A percentile compares a stretch with the other conserved stretches of the same genome.
phyloP scores from a whole-genome alignment of 92 coral and sea anemone species.

The Umimayanthus chanpuru region DNA sequence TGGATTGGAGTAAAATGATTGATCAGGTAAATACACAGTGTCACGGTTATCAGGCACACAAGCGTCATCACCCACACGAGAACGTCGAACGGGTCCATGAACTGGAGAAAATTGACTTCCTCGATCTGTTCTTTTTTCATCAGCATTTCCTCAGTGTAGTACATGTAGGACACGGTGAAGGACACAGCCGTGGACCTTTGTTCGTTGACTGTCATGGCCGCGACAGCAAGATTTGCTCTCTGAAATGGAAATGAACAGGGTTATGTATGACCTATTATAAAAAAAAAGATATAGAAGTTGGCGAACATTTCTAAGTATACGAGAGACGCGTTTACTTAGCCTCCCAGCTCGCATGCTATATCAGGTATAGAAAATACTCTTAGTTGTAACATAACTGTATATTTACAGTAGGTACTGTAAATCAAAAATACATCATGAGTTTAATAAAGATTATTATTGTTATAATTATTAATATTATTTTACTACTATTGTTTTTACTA shows the following conservation, averaged over 20 bases:
- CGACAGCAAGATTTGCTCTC: constrained; percentile 74
- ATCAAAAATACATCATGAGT: too few relatives aligned
- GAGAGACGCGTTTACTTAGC: too few relatives aligned
- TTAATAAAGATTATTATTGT: too few relatives aligned
- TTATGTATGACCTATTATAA: neutral
- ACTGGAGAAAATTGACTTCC: constrained; percentile 51
- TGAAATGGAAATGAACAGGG: neutral
- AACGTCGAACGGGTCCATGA: constrained; percentile 63
- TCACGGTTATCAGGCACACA: constrained; percentile 47
- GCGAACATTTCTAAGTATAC: too few relatives aligned
- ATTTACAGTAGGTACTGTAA: too few relatives aligned
- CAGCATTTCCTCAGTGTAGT: constrained; percentile 68
- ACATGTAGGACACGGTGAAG: constrained; percentile 78
- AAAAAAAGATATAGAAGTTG: too few relatives aligned
- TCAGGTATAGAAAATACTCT: too few relatives aligned
- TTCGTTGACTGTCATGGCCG: constrained; percentile 74
- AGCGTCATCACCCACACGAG: constrained; percentile 67
- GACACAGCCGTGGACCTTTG: constrained; percentile 56
- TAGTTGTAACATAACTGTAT: too few relatives aligned
- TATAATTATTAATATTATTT: too few relatives aligned
- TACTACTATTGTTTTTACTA: too few relatives aligned
- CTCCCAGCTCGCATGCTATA: too few relatives aligned
- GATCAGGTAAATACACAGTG: constrained; percentile 46
- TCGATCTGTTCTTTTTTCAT: constrained; percentile 49
- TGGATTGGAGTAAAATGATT: constrained; percentile 77